phyloP scores from a whole-genome alignment of 2,113 vertebrate genomes.

The Hystrix cristata region DNA sequence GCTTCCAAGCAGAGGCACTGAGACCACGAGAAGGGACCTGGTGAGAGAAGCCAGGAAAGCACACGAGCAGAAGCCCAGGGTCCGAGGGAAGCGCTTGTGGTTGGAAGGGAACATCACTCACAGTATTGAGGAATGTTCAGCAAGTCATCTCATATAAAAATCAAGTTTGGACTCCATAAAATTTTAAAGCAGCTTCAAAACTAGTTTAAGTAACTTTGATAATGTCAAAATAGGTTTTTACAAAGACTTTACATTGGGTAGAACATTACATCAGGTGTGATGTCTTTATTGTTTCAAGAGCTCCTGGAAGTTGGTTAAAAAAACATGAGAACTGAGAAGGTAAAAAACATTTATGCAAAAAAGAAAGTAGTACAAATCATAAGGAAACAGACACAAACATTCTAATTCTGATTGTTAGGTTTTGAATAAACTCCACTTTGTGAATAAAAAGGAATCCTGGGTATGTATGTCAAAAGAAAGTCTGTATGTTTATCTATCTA shows the following conservation, averaged over 20 bases:
- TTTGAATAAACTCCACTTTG: background rate
- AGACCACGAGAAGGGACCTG: background rate
- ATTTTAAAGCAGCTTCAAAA: background rate
- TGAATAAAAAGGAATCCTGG: background rate
- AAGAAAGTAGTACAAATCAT: background rate
- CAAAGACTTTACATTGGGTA: background rate
- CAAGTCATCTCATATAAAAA: background rate
- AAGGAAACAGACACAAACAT: background rate
- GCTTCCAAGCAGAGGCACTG: background rate
- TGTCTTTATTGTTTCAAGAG: background rate
- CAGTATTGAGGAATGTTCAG: background rate
- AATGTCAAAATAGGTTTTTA: background rate
- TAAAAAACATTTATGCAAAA: background rate
- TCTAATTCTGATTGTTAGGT: background rate
- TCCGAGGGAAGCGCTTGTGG: background rate
- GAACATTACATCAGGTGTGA: background rate
- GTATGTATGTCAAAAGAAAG: background rate
- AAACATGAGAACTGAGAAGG: background rate
- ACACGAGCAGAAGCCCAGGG: background rate
- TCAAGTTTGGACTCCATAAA: background rate
- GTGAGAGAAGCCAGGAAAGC: background rate
- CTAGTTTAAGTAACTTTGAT: background rate
- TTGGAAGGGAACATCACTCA: accelerated
- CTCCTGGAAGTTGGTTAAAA: background rate
- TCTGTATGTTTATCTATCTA: background rate